Evolutionary conservation across 1,140 invertebrate species (phyloP), one percentile per base, ranked within the genome.

Genomic region (Mactra quadrangularis): DNA sequence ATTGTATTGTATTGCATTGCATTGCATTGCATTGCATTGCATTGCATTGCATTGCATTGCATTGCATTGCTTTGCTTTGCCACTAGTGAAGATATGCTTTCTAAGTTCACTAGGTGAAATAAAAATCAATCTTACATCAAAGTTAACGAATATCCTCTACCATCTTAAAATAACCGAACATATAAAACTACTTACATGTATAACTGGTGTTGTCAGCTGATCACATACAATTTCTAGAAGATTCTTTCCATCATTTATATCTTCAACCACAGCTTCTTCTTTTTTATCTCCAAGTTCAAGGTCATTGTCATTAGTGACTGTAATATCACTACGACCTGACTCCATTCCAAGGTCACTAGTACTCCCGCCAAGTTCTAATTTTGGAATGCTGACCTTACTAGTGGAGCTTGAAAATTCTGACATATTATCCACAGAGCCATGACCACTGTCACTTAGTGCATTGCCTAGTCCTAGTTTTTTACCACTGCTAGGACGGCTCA

Each of bases 211-310:
- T 15, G 38, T 47, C 41, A 82, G 52, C 41, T 82, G 66, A 52
- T 82, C 68, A 52, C 78, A 82, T 38, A 82, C 78, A 31, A 82
- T 11, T 35, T 82, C 79, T 27, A 82, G 59, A 47, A 82, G 57
- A 22, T 57, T 82, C 41, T 57, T 74, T 15, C 29, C 55, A 22
- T n/a, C 57, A 25, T 41, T 66, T 13, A 31, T 33, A 25, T 41
- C 6, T 0, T 41, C 33, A 41, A 22, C 22, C 11, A 31, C 41
- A 11, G 45, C 64, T 25, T n/a, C n/a, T 7, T 1, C 29, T n/a
- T n/a, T n/a, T n/a, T n/a, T n/a, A n/a, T n/a, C n/a, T n/a, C n/a
- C n/a, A n/a, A n/a, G n/a, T 7, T 7, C 38, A 41, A 7, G 6
- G 15, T 6, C 38, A 31, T 60, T 50, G 15, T 41, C 29, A 76